A percentile compares a stretch with the other conserved stretches of the same genome.
phyloP scores from a whole-genome alignment of 2,888 invertebrate species.

The Ornithoptera alexandrae region DNA sequence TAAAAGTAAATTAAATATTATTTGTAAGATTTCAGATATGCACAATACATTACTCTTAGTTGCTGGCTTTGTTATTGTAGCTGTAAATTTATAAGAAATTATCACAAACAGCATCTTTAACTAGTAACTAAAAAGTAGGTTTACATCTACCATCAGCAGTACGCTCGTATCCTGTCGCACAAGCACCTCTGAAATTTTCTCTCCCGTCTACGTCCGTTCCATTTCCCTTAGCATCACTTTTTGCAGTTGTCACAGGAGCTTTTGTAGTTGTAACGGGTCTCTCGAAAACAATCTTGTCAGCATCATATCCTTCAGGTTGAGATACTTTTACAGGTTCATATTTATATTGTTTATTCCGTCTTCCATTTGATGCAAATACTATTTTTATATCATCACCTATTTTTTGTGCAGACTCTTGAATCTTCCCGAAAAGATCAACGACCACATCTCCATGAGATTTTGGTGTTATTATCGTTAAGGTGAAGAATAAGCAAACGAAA shows the following conservation, averaged over 20 bases:
- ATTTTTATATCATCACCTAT: conserved; percentile 42
- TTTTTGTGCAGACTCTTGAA: conserved; percentile 42
- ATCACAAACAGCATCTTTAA: not conserved
- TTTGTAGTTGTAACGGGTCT: conserved; percentile 26
- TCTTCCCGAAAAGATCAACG: conserved; percentile 42
- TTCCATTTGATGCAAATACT: conserved; percentile 39
- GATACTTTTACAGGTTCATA: conserved; percentile 23
- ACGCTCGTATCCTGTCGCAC: conserved; percentile 52
- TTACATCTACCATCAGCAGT: conserved; percentile 65
- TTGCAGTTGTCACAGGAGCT: conserved; percentile 31
- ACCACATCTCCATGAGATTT: conserved; percentile 44
- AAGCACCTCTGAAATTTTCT: conserved; percentile 56
- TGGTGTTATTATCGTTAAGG: conserved; percentile 38
- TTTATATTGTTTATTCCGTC: conserved; percentile 28
- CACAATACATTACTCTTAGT: no score
- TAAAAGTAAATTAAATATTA: no score
- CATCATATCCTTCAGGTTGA: conserved; percentile 10
- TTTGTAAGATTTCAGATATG: no score
- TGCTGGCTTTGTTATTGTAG: no score
- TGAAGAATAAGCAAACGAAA: conserved; percentile 42
- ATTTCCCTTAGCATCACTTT: conserved; percentile 29
- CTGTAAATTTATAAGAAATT: no score
- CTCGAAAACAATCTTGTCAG: conserved; percentile 13
- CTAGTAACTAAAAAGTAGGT: conserved; percentile 41
- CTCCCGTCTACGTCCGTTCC: conserved; percentile 44